phyloP scores from a whole-genome alignment of 1,140 invertebrate species.

The Coelopa frigida region DNA sequence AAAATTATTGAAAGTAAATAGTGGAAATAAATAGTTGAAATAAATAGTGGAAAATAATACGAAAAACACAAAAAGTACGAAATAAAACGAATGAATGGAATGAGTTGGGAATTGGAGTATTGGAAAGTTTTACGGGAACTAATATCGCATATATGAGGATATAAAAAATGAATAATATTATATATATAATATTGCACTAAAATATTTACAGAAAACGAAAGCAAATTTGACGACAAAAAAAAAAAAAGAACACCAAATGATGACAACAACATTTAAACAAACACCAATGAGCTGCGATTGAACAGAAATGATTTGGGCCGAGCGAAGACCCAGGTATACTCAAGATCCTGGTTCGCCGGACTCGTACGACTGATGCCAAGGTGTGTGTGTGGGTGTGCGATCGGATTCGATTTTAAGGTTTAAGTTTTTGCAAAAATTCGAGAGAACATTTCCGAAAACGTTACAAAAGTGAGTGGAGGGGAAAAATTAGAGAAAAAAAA shows the following conservation, averaged over 20 bases:
- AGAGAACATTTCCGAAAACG: too few relatives aligned
- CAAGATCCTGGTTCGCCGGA: slow-evolving; percentile 21
- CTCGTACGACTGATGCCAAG: too few relatives aligned
- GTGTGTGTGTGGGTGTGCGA: too few relatives aligned
- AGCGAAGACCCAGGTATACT: slow-evolving; percentile 43
- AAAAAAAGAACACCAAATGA: neutral
- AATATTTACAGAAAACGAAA: slow-evolving; percentile 15
- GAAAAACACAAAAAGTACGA: neutral
- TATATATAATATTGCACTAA: slow-evolving; percentile 34
- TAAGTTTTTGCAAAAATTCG: too few relatives aligned
- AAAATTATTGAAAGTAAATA: too few relatives aligned
- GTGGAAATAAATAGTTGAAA: too few relatives aligned
- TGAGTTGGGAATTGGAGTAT: too few relatives aligned
- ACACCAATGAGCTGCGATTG: slow-evolving; percentile 40
- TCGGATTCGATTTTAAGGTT: too few relatives aligned
- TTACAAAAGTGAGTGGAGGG: slow-evolving; percentile 12
- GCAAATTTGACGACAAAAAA: neutral
- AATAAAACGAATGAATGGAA: too few relatives aligned
- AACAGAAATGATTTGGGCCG: slow-evolving; percentile 40
- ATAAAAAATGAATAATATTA: too few relatives aligned
- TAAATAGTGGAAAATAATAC: neutral
- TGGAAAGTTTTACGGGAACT: too few relatives aligned
- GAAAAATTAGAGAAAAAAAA: slow-evolving; percentile 22
- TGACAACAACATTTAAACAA: slow-evolving; percentile 35
- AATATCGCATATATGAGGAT: too few relatives aligned